These are phyloP conservation scores for Trachurus trachurus DNA, from an alignment of 2,797 vertebrate species.

Conservation along the genomic window DNA sequence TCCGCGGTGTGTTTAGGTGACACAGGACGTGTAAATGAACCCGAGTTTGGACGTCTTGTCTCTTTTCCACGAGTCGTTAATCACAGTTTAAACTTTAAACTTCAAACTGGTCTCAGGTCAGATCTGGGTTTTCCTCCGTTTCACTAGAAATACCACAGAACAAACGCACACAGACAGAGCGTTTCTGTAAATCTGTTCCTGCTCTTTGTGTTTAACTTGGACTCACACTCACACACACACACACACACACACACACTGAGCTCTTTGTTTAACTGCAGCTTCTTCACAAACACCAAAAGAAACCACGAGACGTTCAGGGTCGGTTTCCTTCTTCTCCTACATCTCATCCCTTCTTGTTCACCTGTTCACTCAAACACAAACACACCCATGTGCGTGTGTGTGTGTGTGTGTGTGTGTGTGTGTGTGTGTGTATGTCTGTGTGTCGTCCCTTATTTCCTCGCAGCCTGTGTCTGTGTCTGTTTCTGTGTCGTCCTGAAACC, in stretches of 20 bases:
- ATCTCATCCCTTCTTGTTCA: neutral
- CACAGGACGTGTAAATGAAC: conserved; percentile 60
- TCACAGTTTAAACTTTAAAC: conserved; percentile 41
- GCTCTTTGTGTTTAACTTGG: neutral
- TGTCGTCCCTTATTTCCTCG: neutral
- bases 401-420: neutral
- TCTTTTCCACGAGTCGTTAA: conserved; percentile 33
- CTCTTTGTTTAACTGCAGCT: no score
- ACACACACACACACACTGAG: no score
- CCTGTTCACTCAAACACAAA: no score
- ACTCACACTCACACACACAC: no score
- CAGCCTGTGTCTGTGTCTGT: no score
- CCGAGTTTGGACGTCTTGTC: conserved; percentile 32
- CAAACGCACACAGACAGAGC: neutral
- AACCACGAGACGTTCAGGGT: neutral
- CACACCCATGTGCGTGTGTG: no score
- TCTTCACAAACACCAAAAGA: no score
- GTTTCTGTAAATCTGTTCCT: conserved; percentile 12
- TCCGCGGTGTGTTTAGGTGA: conserved; percentile 68
- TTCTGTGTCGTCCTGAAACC: neutral
- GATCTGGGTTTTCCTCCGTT: neutral
- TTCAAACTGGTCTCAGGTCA: conserved; percentile 24
- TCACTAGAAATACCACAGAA: neutral
- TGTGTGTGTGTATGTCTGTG: no score
- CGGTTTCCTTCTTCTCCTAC: neutral